Percentiles rank a stretch among this genome's conserved stretches.
These are phyloP conservation scores for Ceratotherium simum DNA, from an alignment of 2,113 vertebrate genomes.

Conservation along the genomic window DNA sequence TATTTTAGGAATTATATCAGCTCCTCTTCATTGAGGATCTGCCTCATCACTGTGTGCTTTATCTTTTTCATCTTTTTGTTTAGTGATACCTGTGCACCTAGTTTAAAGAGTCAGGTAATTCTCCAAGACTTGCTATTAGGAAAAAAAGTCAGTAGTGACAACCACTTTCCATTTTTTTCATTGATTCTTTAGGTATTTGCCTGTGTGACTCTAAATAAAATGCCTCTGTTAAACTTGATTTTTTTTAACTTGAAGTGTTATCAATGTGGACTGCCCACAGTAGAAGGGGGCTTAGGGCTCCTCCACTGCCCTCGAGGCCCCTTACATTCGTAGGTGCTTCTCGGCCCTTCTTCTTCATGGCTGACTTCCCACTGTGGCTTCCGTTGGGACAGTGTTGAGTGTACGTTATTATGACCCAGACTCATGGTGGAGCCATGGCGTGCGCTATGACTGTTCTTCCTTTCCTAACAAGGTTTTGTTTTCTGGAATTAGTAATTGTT, in stretches of 20 bases:
- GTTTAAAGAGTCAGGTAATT: not conserved
- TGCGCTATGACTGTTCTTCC: not conserved
- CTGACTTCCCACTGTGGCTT: not conserved
- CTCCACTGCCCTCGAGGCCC: too few relatives aligned
- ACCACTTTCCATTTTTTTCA: not conserved
- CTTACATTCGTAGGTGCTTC: not conserved
- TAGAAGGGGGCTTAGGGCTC: not conserved
- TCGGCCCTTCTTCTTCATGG: not conserved
- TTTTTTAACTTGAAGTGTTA: not conserved
- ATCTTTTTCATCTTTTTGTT: not conserved
- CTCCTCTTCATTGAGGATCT: not conserved
- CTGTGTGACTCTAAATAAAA: not conserved
- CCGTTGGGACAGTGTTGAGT: accelerated
- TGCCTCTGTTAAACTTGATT: not conserved
- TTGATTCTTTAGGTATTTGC: not conserved
- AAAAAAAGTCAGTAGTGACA: too few relatives aligned
- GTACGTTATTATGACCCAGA: accelerated
- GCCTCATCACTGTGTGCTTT: not conserved
- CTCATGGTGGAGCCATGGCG: accelerated
- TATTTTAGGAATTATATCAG: not conserved
- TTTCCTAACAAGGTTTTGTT: not conserved
- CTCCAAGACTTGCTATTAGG: not conserved
- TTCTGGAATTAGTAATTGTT: not conserved
- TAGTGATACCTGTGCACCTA: accelerated
- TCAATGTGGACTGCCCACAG: not conserved